Evolutionary conservation across 2,888 invertebrate species (phyloP).

Genomic region (Gari tellinella): DNA sequence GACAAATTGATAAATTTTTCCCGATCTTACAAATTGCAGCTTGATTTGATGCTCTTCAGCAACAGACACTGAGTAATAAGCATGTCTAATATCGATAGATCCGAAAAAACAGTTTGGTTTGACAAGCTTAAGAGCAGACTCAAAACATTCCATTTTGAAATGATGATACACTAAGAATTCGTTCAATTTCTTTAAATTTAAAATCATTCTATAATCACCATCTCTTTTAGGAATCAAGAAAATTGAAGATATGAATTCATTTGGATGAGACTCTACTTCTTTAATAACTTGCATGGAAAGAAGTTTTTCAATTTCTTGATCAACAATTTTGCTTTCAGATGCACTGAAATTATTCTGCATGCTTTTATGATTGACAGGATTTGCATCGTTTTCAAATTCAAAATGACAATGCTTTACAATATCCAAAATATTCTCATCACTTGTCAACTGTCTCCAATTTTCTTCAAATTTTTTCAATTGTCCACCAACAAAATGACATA

Average conservation of each 20-base stretch:
- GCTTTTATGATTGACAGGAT: background rate
- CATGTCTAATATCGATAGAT: conserved; percentile 53
- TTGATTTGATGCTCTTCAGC: conserved; percentile 28
- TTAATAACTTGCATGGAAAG: conserved; percentile 10
- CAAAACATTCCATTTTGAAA: conserved; percentile 63
- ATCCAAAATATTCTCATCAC: conserved; percentile 30
- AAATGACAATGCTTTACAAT: conserved; percentile 38
- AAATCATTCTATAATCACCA: conserved; percentile 42
- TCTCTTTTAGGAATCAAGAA: conserved; percentile 44
- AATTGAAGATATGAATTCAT: conserved; percentile 48
- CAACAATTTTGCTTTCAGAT: no score
- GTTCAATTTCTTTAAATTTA: conserved; percentile 54
- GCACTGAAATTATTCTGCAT: background rate
- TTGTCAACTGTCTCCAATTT: conserved; percentile 33
- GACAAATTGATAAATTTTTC: conserved; percentile 46
- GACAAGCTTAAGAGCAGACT: conserved; percentile 37
- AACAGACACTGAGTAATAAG: conserved; percentile 57
- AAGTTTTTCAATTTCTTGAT: no score
- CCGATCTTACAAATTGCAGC: conserved; percentile 40
- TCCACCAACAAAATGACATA: conserved; percentile 24
- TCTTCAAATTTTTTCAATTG: conserved; percentile 28
- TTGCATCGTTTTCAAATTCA: background rate
- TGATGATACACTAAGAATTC: conserved; percentile 47
- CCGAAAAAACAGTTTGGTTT: conserved; percentile 53
- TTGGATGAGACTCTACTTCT: conserved; percentile 2